Percentiles rank a stretch among this genome's conserved stretches.
phyloP scores from a whole-genome alignment of 1,140 invertebrate genomes.

The Whitmania pigra region DNA sequence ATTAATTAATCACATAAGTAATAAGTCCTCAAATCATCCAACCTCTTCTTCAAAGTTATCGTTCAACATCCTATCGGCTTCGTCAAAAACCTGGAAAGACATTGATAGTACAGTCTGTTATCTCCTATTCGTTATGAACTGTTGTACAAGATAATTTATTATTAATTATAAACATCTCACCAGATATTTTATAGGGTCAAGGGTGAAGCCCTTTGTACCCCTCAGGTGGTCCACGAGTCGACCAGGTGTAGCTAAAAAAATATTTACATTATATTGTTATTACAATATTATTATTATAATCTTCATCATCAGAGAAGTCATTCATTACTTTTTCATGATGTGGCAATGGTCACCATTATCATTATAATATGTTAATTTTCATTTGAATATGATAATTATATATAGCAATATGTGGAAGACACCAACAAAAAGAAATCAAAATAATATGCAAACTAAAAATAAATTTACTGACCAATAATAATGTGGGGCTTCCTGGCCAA shows the following conservation, averaged over 20 bases:
- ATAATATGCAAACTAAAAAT: background rate
- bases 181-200: conserved; percentile 57
- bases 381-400: background rate
- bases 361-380: background rate
- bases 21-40: too few species aligned
- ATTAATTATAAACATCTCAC: conserved; percentile 28
- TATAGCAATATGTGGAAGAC: background rate
- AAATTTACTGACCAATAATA: conserved; percentile 52
- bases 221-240: conserved; percentile 78
- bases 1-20: too few species aligned
- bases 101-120: background rate
- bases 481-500: conserved; percentile 90
- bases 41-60: conserved; percentile 79
- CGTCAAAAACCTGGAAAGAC: conserved; percentile 48
- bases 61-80: conserved; percentile 78
- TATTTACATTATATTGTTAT: too few species aligned
- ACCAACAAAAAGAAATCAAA: too few species aligned
- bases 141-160: too few species aligned
- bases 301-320: too few species aligned
- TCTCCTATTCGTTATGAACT: too few species aligned
- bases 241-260: conserved; percentile 68
- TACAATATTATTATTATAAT: too few species aligned
- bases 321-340: background rate
- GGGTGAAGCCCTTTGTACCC: conserved; percentile 79
- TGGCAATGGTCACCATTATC: background rate